These are phyloP conservation scores for Uloborus diversus DNA, from an alignment of 1,140 invertebrate genomes.

Conservation along the genomic window DNA sequence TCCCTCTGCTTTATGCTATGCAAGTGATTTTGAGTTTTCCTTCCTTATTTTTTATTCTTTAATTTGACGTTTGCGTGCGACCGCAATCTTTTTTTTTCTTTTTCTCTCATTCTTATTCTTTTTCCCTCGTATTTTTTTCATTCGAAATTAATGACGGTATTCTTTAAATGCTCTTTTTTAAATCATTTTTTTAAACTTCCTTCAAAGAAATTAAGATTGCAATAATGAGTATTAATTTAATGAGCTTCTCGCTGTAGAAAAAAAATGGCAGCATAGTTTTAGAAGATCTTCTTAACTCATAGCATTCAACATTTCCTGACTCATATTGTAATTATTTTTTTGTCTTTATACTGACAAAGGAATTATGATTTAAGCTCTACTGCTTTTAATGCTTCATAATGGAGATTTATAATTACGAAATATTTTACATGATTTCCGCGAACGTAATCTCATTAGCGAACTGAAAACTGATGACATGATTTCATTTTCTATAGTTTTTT, in stretches of 20 bases:
- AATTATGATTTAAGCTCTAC: constrained; percentile 42
- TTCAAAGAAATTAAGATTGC: constrained; percentile 54
- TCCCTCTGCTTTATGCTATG: constrained; percentile 9
- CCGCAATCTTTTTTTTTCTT: neutral
- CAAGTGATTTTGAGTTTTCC: constrained; percentile 16
- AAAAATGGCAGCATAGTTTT: neutral
- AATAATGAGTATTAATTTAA: constrained; percentile 57
- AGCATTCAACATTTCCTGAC: neutral
- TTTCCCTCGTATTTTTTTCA: constrained; percentile 7
- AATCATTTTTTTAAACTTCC: constrained; percentile 9
- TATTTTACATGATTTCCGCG: neutral
- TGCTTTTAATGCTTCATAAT: constrained; percentile 36
- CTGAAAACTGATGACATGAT: no score
- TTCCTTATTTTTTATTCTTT: neutral
- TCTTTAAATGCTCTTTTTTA: constrained; percentile 30
- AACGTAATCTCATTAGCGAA: constrained; percentile 19
- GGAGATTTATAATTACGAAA: constrained; percentile 5
- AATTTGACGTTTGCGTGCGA: neutral
- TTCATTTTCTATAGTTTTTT: neutral
- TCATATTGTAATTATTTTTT: neutral
- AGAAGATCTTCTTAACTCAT: neutral
- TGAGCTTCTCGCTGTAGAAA: constrained; percentile 30
- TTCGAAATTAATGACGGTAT: constrained; percentile 36
- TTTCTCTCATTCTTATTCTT: neutral
- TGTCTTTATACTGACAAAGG: constrained; percentile 18